Percentiles rank a stretch among this genome's conserved stretches.
phyloP scores from a whole-genome alignment of 2,113 vertebrate species.

The Todiramphus chloris region DNA sequence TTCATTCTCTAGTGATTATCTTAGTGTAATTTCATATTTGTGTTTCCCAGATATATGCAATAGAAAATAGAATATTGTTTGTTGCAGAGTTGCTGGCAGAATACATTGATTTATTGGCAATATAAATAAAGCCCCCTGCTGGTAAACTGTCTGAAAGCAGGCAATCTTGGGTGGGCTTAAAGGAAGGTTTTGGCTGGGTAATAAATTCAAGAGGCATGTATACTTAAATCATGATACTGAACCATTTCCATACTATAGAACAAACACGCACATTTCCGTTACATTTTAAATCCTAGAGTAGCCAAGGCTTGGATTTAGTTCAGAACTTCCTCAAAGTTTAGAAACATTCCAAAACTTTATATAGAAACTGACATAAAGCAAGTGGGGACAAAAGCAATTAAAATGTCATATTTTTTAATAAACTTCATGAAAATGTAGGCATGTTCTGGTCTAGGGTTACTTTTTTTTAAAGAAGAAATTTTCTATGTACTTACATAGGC shows the following conservation, averaged over 20 bases:
- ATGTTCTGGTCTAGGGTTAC: background rate
- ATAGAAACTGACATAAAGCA: background rate
- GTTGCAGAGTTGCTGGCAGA: background rate
- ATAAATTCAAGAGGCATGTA: background rate
- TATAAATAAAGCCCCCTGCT: background rate
- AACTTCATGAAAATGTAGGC: background rate
- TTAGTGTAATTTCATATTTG: background rate
- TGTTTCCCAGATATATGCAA: background rate
- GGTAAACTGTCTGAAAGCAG: conserved; percentile 47
- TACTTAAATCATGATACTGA: background rate
- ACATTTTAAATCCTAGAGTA: background rate
- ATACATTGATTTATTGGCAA: conserved; percentile 41
- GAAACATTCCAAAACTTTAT: background rate
- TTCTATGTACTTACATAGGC: background rate
- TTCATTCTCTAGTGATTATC: background rate
- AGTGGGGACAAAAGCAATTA: background rate
- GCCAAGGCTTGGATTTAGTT: background rate
- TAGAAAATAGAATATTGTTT: conserved; percentile 23
- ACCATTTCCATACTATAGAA: background rate
- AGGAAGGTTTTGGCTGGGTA: conserved; percentile 36
- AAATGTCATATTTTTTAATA: background rate
- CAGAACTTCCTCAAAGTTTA: background rate
- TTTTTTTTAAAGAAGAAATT: background rate
- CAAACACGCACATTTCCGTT: conserved; percentile 30
- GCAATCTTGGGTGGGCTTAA: background rate